Percentiles rank a stretch among this genome's conserved stretches.
Conservation (phyloP, 2,113 vertebrate genomes). For the Arizona elegans region DNA sequence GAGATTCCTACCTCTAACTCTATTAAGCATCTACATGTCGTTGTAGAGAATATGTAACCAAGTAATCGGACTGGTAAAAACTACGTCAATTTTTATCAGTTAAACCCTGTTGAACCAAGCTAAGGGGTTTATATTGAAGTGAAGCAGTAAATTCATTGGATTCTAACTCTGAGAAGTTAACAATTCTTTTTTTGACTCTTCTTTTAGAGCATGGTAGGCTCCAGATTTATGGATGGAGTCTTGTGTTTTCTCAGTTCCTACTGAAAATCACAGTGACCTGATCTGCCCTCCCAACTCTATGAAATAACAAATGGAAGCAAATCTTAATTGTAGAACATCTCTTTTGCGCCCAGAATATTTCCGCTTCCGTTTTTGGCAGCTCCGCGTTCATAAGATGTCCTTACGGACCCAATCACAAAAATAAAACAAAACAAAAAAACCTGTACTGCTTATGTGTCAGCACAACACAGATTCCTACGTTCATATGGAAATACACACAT, state of each 20-base stretch:
- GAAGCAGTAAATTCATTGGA: neutral
- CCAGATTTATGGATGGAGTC: too few species aligned
- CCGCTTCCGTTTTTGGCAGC: neutral
- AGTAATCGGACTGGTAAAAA: neutral
- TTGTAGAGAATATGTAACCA: neutral
- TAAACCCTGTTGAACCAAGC: neutral
- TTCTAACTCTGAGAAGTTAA: neutral
- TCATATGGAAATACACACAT: neutral
- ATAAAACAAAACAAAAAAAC: neutral
- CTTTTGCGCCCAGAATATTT: neutral
- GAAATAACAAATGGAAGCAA: neutral
- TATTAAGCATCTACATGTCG: neutral
- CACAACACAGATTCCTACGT: neutral
- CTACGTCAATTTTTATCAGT: neutral
- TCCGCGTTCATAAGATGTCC: neutral
- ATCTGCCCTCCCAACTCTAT: neutral
- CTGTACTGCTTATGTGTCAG: neutral
- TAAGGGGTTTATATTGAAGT: neutral
- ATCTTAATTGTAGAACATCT: neutral
- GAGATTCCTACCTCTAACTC: neutral
- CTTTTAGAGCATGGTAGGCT: neutral
- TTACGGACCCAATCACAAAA: neutral
- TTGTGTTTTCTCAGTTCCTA: neutral
- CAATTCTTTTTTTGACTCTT: neutral
- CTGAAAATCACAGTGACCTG: neutral